A percentile compares a stretch with the other conserved stretches of the same genome.
These are phyloP conservation scores for Ernsta delagoae DNA, from an alignment of 2,888 invertebrate genomes.

Conservation along the genomic window DNA sequence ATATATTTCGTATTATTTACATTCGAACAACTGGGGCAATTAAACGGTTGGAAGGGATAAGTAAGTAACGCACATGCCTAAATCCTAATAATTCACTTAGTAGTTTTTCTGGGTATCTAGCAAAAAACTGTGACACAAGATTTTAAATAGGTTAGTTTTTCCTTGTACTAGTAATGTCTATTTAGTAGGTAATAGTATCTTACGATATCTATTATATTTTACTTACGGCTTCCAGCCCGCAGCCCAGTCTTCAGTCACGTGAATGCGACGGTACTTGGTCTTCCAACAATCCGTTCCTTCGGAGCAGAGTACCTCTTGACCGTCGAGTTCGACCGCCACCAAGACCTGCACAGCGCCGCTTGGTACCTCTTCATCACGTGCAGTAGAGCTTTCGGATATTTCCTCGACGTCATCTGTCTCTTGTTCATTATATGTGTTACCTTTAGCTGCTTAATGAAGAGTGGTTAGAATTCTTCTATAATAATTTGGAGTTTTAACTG, in stretches of 20 bases:
- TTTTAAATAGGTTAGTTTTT: too few relatives aligned
- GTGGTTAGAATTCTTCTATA: conserved; percentile 53
- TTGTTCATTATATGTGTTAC: conserved; percentile 87
- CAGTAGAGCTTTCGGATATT: conserved; percentile 87
- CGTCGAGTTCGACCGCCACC: conserved; percentile 83
- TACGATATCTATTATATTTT: background rate
- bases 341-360: conserved; percentile 87
- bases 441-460: conserved; percentile 84
- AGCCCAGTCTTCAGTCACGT: conserved; percentile 94
- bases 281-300: conserved; percentile 92
- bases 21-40: conserved; percentile 89
- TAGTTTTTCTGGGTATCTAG: too few relatives aligned
- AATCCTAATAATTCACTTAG: too few relatives aligned
- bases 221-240: conserved; percentile 83
- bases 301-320: conserved; percentile 87
- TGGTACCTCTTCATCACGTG: conserved; percentile 88
- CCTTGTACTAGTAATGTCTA: too few relatives aligned
- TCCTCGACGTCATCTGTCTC: conserved; percentile 87
- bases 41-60: conserved; percentile 87
- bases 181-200: too few relatives aligned
- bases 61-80: too few relatives aligned
- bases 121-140: too few relatives aligned
- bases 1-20: conserved; percentile 86
- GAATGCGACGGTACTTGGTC: conserved; percentile 90
- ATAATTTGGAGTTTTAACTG: background rate